Evolutionary conservation across 2,113 vertebrate genomes (phyloP).

Genomic region (Sorex araneus): DNA sequence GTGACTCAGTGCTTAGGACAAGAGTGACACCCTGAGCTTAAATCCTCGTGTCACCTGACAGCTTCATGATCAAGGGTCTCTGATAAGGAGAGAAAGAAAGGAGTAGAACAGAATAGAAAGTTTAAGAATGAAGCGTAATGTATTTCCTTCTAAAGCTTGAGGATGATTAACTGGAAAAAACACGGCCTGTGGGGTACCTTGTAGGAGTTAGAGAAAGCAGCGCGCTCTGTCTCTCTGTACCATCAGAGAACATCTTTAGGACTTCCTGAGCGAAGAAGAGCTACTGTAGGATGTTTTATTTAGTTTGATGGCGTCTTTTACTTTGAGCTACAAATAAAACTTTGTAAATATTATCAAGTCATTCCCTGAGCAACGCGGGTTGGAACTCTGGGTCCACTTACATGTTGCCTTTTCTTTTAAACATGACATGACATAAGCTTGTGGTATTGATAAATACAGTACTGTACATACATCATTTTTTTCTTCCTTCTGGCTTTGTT

Average conservation of each 20-base stretch:
- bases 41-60: too few relatives aligned
- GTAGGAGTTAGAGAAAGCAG: not conserved
- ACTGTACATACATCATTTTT: not conserved
- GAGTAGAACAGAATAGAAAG: not conserved
- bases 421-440: not conserved
- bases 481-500: not conserved
- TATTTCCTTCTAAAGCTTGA: not conserved
- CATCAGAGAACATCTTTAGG: not conserved
- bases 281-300: not conserved
- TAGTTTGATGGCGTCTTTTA: not conserved
- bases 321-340: slow-evolving; percentile 36
- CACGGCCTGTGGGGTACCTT: not conserved
- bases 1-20: too few relatives aligned
- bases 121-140: not conserved
- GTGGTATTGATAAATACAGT: not conserved
- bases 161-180: not conserved
- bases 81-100: too few relatives aligned
- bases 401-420: not conserved
- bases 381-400: not conserved
- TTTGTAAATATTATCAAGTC: not conserved
- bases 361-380: not conserved
- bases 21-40: too few relatives aligned
- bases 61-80: too few relatives aligned
- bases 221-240: not conserved
- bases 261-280: not conserved